Evolutionary conservation across 2,888 invertebrate species (phyloP), one percentile per base, ranked within the genome.

Genomic region (Heteromurus nitidus): DNA sequence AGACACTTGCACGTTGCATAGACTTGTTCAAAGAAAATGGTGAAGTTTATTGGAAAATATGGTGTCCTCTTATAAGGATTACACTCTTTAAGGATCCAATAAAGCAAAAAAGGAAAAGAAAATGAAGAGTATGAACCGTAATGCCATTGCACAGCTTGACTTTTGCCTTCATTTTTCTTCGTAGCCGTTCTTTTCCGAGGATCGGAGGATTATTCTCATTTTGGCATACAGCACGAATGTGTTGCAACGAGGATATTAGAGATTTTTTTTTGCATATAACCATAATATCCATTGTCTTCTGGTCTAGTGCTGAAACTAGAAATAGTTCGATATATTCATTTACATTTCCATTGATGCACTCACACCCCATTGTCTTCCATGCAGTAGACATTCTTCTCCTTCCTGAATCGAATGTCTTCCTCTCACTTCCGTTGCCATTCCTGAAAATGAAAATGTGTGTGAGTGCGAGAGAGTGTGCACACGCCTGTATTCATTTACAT

Each of bases 81-180:
- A n/a, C 47, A 16, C 47, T n/a, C 50, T 50, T 9, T 20, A 20
- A 50, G 11, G n/a, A 11, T 47, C 11, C 47, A 3, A 47, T 20
- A 16, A 20, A 50, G 18, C 24, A 55, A 55, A 22, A 50, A 16
- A 20, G 20, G 18, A 55, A 55, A 55, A 22, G 26, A 26, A 26
- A 53, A 55, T 11, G n/a, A 44, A 13, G 44, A n/a, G n/a, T n/a
- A 44, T 44, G 44, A 44, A n/a, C 44, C n/a, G n/a, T 13, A n/a
- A n/a, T 44, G 44, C 36, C 7, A 24, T 26, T 7, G 55, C 55
- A 55, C 55, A 55, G 55, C 55, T 55, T 55, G 55, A 55, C 55
- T 55, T 55, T 26, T 11, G 26, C 24, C 26, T 44, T 44, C n/a
- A n/a, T n/a, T n/a, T 44, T n/a, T n/a, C 44, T 44, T 44, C 44